These are phyloP conservation scores for Merodon equestris DNA, from an alignment of 2,888 invertebrate species.

Conservation along the genomic window DNA sequence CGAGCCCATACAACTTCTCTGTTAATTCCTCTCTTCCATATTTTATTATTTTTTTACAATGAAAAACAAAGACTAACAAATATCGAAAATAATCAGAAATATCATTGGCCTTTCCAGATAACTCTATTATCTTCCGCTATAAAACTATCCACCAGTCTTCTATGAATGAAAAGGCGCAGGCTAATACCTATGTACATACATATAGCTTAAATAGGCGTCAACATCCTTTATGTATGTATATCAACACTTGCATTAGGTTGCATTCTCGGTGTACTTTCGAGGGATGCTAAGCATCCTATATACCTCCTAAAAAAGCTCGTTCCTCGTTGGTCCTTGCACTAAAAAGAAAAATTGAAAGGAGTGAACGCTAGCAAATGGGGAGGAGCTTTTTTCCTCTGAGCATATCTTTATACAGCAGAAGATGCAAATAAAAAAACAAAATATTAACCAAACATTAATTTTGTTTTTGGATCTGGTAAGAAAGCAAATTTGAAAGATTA, in stretches of 20 bases:
- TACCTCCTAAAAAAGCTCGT: conserved; percentile 48
- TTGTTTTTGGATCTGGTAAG: no score
- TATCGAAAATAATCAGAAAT: no score
- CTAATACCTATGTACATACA: neutral
- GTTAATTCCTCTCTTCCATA: no score
- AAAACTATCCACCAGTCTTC: no score
- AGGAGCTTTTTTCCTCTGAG: conserved; percentile 43
- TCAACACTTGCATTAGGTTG: conserved; percentile 39
- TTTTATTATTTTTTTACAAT: no score
- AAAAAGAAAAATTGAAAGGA: conserved; percentile 35
- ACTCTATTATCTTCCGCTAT: no score
- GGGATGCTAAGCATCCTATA: conserved; percentile 32
- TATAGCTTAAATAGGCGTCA: conserved; percentile 31
- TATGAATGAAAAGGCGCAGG: no score
- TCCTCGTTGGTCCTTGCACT: conserved; percentile 25
- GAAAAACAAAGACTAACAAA: no score
- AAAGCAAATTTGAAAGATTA: no score
- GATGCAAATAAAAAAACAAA: neutral
- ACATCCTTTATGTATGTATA: neutral
- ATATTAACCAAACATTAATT: neutral
- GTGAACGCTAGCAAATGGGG: conserved; percentile 18
- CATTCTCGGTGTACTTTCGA: conserved; percentile 28
- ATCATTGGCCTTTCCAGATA: no score
- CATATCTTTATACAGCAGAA: no score
- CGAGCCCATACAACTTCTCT: no score